Evolutionary conservation across 2,888 invertebrate species (phyloP).

Genomic region (Trichopria drosophilae): DNA sequence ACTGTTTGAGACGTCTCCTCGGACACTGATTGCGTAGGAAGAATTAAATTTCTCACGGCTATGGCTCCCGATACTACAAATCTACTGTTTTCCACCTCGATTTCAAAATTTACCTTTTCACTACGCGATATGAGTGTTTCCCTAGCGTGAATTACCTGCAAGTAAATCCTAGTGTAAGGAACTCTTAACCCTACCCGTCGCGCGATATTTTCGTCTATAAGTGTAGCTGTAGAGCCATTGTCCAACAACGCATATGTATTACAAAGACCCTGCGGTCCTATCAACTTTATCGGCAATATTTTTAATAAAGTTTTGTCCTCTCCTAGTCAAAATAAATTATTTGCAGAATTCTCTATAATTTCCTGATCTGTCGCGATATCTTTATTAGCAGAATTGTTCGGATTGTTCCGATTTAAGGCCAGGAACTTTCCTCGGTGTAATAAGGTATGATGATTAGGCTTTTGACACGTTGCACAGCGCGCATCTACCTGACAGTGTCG

Average conservation of each 20-base stretch:
- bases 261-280: background rate
- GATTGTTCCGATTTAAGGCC: background rate
- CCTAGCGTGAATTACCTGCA: no score
- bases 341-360: no score
- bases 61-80: background rate
- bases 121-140: no score
- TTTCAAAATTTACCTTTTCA: background rate
- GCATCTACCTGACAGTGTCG: background rate
- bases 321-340: background rate
- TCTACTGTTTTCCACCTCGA: background rate
- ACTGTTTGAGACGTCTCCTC: background rate
- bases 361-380: background rate
- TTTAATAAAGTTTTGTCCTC: background rate
- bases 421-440: background rate
- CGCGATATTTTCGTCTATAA: conserved; percentile 2
- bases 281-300: conserved; percentile 6
- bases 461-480: background rate
- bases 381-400: background rate
- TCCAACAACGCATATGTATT: conserved; percentile 13
- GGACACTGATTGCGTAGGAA: background rate
- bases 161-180: background rate
- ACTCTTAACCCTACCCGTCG: background rate
- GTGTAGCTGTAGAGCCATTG: conserved; percentile 12
- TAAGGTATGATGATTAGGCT: background rate
- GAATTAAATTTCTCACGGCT: background rate